These are phyloP conservation scores for Ormyrus pomaceus DNA, from an alignment of 2,888 invertebrate species.

Conservation along the genomic window DNA sequence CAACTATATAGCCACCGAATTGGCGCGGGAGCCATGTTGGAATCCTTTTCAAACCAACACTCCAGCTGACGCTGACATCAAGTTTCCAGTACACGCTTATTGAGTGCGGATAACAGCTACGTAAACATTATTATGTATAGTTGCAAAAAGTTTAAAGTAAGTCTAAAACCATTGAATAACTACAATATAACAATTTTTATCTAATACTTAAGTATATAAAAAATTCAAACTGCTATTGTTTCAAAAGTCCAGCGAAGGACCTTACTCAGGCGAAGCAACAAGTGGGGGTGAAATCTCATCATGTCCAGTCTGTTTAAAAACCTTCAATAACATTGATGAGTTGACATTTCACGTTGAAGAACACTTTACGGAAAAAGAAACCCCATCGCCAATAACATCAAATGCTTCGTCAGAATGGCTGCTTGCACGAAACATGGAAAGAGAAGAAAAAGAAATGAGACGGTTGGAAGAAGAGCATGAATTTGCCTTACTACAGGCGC, in stretches of 20 bases:
- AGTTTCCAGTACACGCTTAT: too few relatives aligned
- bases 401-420: conserved; percentile 76
- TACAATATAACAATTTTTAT: too few relatives aligned
- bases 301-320: conserved; percentile 76
- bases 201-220: too few relatives aligned
- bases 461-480: conserved; percentile 86
- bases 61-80: too few relatives aligned
- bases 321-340: conserved; percentile 77
- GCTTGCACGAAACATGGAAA: conserved; percentile 78
- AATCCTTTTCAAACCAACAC: too few relatives aligned
- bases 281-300: conserved; percentile 71
- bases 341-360: conserved; percentile 87
- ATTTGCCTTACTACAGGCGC: conserved; percentile 87
- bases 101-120: too few relatives aligned
- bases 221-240: background rate
- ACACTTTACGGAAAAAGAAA: conserved; percentile 81
- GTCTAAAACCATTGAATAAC: too few relatives aligned
- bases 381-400: conserved; percentile 75
- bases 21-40: too few relatives aligned
- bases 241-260: conserved; percentile 70
- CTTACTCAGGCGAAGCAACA: conserved; percentile 69
- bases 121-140: too few relatives aligned
- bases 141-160: too few relatives aligned
- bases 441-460: conserved; percentile 81
- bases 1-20: too few relatives aligned